Base-by-base conservation (phyloP, 2,113 vertebrate species). In the Tauraco erythrolophus region DNA sequence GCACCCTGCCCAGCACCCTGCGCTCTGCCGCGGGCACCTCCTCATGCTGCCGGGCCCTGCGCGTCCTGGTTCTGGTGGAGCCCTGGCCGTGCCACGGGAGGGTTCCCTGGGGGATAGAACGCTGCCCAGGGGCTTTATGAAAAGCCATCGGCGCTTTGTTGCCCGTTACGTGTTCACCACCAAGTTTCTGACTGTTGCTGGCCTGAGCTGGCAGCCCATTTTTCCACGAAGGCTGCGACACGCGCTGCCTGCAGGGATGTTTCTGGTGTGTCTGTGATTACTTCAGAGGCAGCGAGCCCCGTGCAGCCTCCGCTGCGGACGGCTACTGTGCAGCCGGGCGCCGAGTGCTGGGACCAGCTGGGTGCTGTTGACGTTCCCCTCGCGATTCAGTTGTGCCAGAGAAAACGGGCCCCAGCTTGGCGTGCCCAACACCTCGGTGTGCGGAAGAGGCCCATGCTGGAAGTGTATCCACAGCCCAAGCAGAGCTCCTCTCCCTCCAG, bases 401-500 rank as follows among this genome's bases (percentile, higher is more conserved):
- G 53, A 18, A 60, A 65, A 50, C 1, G 2, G 65, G 41, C 31
- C 39, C 0, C 0, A 46, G 33, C 69, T 33, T 6, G 1, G 39
- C 1, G 0, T 33, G 48, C 25, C 25, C 56, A 11, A 2, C 1
- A 2, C 30, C 17, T 18, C 4, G 0, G 31, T 0, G 24, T 3
- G 22, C 11, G 3, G 31, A 9, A 53, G 10, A 39, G 41, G 60
- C 30, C 21, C 18, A 22, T 11, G 19, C 64, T 61, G 80, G 19
- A 14, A 25, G 62, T 28, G 1, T 1, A 14, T 37, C 72, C 27
- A 6, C 17, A 2, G 30, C 27, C 51, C 37, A 1, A 21, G 54
- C 46, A 33, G 33, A 58, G 25, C 51, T 53, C 33, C 57, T 45
- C 60, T 5, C 8, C 30, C 71, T 39, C 41, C 6, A 3, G 30